These are phyloP conservation scores for Gandaritis pyraliata DNA, from an alignment of 2,888 invertebrate species.

Conservation along the genomic window DNA sequence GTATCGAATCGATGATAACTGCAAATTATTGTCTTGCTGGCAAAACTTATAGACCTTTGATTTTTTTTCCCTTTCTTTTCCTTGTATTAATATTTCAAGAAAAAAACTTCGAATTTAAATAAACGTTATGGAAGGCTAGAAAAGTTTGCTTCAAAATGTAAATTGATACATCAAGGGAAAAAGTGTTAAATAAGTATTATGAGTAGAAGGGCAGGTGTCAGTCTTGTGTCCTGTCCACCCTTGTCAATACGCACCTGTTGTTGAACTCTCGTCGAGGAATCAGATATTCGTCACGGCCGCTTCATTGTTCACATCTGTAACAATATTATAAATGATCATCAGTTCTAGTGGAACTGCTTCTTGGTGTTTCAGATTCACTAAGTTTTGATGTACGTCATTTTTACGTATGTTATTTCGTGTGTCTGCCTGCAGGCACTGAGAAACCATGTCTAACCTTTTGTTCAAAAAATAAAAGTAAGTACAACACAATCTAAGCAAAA, in stretches of 20 bases:
- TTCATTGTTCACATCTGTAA: slow-evolving; percentile 61
- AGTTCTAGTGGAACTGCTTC: neutral
- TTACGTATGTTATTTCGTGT: too few species aligned
- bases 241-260: slow-evolving; percentile 59
- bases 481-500: too few species aligned
- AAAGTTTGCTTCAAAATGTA: slow-evolving; percentile 14
- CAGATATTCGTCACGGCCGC: slow-evolving; percentile 54
- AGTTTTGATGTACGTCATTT: too few species aligned
- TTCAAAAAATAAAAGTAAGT: too few species aligned
- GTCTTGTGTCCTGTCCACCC: slow-evolving; percentile 14
- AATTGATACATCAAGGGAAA: slow-evolving; percentile 29
- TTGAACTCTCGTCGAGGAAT: slow-evolving; percentile 49
- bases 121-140: too few species aligned
- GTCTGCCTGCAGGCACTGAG: too few species aligned
- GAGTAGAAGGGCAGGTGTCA: slow-evolving; percentile 34
- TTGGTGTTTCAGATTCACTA: too few species aligned
- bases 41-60: too few species aligned
- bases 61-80: too few species aligned
- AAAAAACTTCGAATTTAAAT: too few species aligned
- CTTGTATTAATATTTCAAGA: too few species aligned
- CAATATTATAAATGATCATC: slow-evolving; percentile 36
- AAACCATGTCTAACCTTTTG: too few species aligned
- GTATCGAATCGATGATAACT: neutral
- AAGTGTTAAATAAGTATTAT: slow-evolving; percentile 21
- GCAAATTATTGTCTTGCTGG: neutral